A percentile compares a stretch with the other conserved stretches of the same genome.
Evolutionary conservation across 2,888 invertebrate genomes (phyloP).

Genomic region (Drosophila maculinotata): DNA sequence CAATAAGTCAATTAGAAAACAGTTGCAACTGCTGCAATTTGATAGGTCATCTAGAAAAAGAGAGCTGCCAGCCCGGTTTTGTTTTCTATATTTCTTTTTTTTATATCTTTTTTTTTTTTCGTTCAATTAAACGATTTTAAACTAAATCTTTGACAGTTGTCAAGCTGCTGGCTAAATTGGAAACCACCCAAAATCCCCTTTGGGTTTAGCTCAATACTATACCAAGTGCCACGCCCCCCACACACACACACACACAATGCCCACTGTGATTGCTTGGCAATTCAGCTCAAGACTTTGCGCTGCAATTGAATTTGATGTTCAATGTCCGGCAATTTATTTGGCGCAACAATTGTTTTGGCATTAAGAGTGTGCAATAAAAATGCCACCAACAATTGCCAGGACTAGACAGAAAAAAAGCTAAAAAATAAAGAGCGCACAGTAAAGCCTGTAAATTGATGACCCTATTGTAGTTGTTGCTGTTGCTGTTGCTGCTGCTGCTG

Average conservation of each 20-base stretch:
- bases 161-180: conserved; percentile 2
- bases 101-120: not conserved
- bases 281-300: conserved; percentile 26
- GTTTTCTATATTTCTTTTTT: not conserved
- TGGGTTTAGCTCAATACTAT: too few relatives aligned
- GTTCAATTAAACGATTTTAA: conserved; percentile 41
- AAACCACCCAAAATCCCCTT: not conserved
- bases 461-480: conserved; percentile 39
- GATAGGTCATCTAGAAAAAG: conserved; percentile 43
- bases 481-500: conserved; percentile 1
- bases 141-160: conserved; percentile 30
- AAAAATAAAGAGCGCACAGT: conserved; percentile 19
- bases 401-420: not conserved
- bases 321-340: conserved; percentile 57
- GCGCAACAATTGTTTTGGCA: conserved; percentile 78
- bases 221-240: conserved; percentile 10
- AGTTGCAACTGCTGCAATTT: conserved; percentile 39
- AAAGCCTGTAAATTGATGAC: conserved; percentile 57
- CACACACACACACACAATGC: conserved; percentile 1
- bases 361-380: conserved; percentile 62
- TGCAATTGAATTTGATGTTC: conserved; percentile 55
- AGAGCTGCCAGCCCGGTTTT: conserved; percentile 13
- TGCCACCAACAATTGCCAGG: conserved; percentile 3
- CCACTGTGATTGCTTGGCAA: conserved; percentile 28
- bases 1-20: conserved; percentile 60